Base-by-base conservation (phyloP, 2,113 vertebrate species). In the Aepyceros melampus region DNA sequence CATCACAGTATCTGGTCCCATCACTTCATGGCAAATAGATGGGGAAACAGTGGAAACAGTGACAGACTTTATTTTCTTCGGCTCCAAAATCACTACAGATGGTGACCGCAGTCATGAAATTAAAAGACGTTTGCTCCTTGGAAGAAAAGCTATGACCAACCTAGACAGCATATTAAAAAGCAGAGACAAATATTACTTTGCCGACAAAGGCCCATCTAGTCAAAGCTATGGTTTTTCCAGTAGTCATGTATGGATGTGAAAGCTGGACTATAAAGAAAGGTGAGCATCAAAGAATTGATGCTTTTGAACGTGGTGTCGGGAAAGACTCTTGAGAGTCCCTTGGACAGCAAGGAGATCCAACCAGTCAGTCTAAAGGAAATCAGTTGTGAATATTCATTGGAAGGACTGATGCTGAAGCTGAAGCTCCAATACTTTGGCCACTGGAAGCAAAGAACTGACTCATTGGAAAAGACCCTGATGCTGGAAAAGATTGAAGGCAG, bases 211-310 rank as follows among this genome's bases (percentile, higher is more conserved):
- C 16, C 64, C 33, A 2, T 67, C 33, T 19, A 36, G 64, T 21
- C 33, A 67, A 36, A 21, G 33, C 64, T 36, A 36, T 71, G n/a
- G 64, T 71, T 71, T 71, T 36, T 71, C 64, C 17, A 71, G 17
- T 67, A 5, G 33, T 67, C 64, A 21, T 5, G 4, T 11, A 71
- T 71, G n/a, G 64, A 21, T 71, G n/a, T 36, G 17, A 36, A 2
- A 71, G 64, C 2, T 71, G 17, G n/a, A 71, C n/a, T 71, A 1
- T 36, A 36, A 21, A 71, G 64, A 21, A 71, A 36, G 64, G 3
- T 21, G 4, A 71, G 64, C 1, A 0, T n/a, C 17, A 0, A 71
- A 71, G n/a, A 71, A 71, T 36, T 0, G n/a, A 71, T 36, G 15
- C 17, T 36, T 36, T 71, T 36, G 64, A 71, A 71, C 19, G 64